Conservation (phyloP, 2,113 vertebrate species). For the Mirounga angustirostris region DNA sequence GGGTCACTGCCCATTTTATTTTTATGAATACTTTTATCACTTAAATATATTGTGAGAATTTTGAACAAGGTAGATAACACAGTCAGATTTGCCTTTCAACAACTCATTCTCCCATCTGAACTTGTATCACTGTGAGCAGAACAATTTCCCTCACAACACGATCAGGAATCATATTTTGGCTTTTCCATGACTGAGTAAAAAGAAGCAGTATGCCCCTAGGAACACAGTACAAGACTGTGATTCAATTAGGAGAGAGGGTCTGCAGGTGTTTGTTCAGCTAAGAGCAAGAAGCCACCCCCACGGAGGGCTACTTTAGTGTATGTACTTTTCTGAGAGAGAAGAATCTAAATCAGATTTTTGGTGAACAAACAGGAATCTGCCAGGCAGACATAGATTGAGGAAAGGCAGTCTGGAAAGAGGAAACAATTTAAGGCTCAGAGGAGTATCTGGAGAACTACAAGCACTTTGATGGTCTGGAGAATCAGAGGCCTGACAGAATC, state of each 20-base stretch:
- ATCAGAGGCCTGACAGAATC: background rate
- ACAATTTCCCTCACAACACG: background rate
- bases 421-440: background rate
- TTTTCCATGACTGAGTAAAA: background rate
- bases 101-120: background rate
- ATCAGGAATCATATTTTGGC: background rate
- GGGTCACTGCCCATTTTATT: background rate
- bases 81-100: background rate
- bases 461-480: background rate
- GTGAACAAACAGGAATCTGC: background rate
- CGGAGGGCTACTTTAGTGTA: no score
- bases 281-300: background rate
- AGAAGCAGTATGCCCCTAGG: background rate
- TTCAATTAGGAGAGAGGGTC: background rate
- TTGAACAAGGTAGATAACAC: background rate
- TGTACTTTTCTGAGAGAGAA: background rate
- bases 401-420: slow-evolving; percentile 12
- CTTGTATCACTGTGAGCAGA: background rate
- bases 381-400: background rate
- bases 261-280: background rate
- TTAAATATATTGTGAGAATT: background rate
- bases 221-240: background rate
- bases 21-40: background rate
- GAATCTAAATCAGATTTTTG: background rate
- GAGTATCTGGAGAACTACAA: background rate